These are phyloP conservation scores for Leucophenga montana DNA, from an alignment of 2,888 invertebrate genomes.

Conservation along the genomic window DNA sequence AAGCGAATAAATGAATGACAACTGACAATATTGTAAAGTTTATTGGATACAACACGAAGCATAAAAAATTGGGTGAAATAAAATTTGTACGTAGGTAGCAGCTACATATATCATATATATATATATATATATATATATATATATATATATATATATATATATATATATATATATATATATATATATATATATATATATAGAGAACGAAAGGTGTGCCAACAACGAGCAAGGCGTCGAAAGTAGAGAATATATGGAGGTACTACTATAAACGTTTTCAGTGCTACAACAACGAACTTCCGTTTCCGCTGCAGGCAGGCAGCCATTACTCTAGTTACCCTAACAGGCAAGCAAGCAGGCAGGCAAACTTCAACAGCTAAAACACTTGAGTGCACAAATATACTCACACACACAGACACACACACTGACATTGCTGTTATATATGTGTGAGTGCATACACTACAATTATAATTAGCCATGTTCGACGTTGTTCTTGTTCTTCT, in stretches of 20 bases:
- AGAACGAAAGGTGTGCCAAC: no score
- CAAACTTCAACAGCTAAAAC: constrained; percentile 7
- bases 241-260: no score
- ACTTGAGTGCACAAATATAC: background rate
- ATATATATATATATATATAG: no score
- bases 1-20: constrained; percentile 13
- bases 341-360: background rate
- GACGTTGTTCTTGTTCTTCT: background rate
- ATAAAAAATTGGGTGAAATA: background rate
- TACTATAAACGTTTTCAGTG: no score
- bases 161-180: no score
- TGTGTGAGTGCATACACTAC: constrained; percentile 15
- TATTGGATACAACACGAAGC: background rate
- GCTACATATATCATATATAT: no score
- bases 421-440: background rate
- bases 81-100: no score
- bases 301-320: background rate
- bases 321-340: no score
- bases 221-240: no score
- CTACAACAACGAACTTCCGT: background rate
- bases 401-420: background rate
- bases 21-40: constrained; percentile 17
- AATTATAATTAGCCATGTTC: constrained; percentile 24
- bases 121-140: no score
- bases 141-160: no score